Base-by-base conservation (phyloP, 92 coral and sea anemone species). In the Epizoanthus ramosus region DNA sequence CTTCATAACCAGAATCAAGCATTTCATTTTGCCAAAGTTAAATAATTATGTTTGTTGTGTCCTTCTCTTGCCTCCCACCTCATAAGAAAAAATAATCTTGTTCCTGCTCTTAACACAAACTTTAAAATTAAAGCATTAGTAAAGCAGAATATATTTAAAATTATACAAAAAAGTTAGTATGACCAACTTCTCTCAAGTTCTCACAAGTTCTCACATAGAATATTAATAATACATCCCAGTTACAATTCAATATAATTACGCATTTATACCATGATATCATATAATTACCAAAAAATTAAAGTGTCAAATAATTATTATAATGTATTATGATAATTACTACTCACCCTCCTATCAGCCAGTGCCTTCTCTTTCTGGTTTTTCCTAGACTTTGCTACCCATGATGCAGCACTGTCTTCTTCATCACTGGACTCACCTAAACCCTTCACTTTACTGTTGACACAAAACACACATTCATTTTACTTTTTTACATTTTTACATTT, bases 341-440 rank as follows among this genome's bases (percentile, higher is more conserved):
- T 73, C 63, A 93, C 99, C 83, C 98, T 79, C 68, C 93, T 96
- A 50, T 90, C 95, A 24, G 99, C 98, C 92, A 90, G 80, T 60
- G 35, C 54, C 81, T 92, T 94, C 45, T 94, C 97, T 16, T 87
- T 74, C 37, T 94, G 91, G 31, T 74, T 87, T 37, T 92, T 90
- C 39, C 99, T 87, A 41, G 85, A 88, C 65, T 92, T 94, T 52
- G 75, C 70, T 4, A 96, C 99, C 99, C 99, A 96, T 28, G 97
- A 83, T 58, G 90, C 71, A 52, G 98, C 98, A 92, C 91, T 87
- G 6, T 87, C 98, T 54, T 86, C 97, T 1, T 87, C 85, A 0
- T 81, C 87, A 67, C 90, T 98, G 72, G 93, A 90, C 14, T 91
- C 98, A 39, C 68, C 91, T 21, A 96, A 92, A 45, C 88, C 88